Evolutionary conservation across 2,888 invertebrate genomes (phyloP).

Genomic region (Oligia strigilis): DNA sequence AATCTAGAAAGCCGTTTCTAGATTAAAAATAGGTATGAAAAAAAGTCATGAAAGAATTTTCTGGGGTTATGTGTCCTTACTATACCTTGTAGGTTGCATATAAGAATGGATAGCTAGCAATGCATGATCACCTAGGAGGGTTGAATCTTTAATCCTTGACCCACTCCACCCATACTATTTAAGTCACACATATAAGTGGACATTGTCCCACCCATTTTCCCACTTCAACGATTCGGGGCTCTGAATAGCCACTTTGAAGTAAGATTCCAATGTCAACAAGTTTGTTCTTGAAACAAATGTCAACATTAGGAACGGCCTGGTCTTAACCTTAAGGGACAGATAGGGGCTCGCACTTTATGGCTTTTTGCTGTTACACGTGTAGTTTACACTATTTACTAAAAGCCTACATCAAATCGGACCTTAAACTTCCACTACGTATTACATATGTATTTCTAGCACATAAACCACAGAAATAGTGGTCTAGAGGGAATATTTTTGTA

Average conservation of each 20-base stretch:
- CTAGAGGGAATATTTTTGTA: conserved; percentile 29
- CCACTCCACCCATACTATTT: conserved; percentile 2
- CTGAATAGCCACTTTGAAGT: conserved; percentile 53
- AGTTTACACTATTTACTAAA: conserved; percentile 46
- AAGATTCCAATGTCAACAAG: conserved; percentile 61
- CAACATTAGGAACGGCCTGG: conserved; percentile 47
- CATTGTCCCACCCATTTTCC: conserved; percentile 50
- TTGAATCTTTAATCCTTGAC: not conserved
- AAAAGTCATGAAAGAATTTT: not conserved
- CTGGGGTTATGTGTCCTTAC: not conserved
- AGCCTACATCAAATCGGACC: conserved; percentile 41
- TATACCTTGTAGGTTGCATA: not conserved
- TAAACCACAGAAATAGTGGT: conserved; percentile 21
- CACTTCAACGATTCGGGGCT: conserved; percentile 38
- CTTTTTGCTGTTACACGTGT: conserved; percentile 57
- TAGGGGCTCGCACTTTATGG: conserved; percentile 55
- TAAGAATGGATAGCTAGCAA: not conserved
- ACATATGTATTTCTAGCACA: conserved; percentile 33
- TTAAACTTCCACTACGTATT: conserved; percentile 21
- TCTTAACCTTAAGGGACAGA: conserved; percentile 57
- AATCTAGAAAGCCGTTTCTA: too few relatives aligned
- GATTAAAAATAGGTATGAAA: not conserved
- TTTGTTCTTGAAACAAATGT: conserved; percentile 51
- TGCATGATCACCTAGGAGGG: not conserved
- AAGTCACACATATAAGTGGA: conserved; percentile 24